Evolutionary conservation across 2,797 vertebrate genomes (phyloP), one percentile per base, ranked within the genome.

Genomic region (Galaxias olidus): DNA sequence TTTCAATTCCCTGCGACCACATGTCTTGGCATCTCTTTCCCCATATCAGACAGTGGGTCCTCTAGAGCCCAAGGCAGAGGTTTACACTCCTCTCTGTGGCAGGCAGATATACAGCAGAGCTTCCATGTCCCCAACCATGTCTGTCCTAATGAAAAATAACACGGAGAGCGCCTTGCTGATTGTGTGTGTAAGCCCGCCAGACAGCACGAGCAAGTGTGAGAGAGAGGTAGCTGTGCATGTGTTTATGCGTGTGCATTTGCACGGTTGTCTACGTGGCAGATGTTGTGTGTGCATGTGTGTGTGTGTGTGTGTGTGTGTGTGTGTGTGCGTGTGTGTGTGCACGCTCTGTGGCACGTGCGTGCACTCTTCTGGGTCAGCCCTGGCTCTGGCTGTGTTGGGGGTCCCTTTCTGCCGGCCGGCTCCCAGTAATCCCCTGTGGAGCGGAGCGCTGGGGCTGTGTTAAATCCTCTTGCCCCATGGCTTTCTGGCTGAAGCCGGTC

Each of bases 361-460:
- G 30, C 30, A 2, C 30, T 30, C 15, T 59, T 43, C 57, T 17
- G 10, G 72, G 68, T 63, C 69, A 76, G 76, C 49, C 71, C 71
- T 73, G 79, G 76, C 76, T 83, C 59, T 61, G 69, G 76, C 64
- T 52, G 76, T 74, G 67, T 57, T 77, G 84, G 73, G 74, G 81
- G 78, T 87, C 75, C 63, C 81, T 86, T 84, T 86, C 79, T 82
- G 15, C 68, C 73, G 76, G 68, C 77, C 62, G 71, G 82, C 78
- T 79, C 76, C 81, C 81, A 74, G 74, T 89, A 89, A 89, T 90
- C 87, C 83, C 80, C 82, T 84, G 74, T 81, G 85, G 78, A 89
- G 83, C 81, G 75, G 72, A 79, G 82, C 74, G 68, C 61, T 30
- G 17, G 67, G 44, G 82, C 79, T 83, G 79, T 77, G 76, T 87